These are phyloP conservation scores for Drosophila seclusa DNA, from an alignment of 2,888 invertebrate genomes.

Conservation along the genomic window DNA sequence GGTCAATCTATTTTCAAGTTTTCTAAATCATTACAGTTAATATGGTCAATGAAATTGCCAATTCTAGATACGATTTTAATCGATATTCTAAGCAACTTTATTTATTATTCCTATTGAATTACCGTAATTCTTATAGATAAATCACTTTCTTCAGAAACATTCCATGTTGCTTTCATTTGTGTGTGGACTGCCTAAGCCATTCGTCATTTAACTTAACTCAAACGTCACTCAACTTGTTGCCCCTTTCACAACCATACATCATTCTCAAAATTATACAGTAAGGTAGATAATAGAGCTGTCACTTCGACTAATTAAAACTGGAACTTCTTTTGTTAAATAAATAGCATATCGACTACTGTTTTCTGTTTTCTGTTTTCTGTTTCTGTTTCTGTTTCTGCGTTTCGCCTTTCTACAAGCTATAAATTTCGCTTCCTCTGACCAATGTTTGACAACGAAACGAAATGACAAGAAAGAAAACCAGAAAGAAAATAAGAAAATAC, in stretches of 20 bases:
- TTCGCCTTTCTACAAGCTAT: constrained; percentile 32
- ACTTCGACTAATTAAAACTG: constrained; percentile 56
- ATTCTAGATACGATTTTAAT: background rate
- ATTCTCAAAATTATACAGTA: constrained; percentile 10
- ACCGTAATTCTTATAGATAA: background rate
- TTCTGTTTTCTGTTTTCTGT: background rate
- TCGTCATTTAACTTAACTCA: background rate
- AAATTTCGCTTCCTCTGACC: background rate
- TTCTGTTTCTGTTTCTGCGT: background rate
- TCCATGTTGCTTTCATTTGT: background rate
- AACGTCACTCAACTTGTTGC: constrained; percentile 5
- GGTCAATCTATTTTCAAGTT: background rate
- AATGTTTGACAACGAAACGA: background rate
- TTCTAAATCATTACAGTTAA: too few relatives aligned
- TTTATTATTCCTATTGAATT: background rate
- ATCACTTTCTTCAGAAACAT: background rate
- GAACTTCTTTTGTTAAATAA: constrained; percentile 27
- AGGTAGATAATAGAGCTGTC: constrained; percentile 32
- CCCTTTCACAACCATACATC: background rate
- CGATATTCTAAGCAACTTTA: background rate
- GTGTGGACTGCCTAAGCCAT: too few relatives aligned
- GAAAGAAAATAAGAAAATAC: background rate
- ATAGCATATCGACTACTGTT: constrained; percentile 10
- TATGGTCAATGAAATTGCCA: background rate
- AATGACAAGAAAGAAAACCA: background rate